Percentiles rank a stretch among this genome's conserved stretches.
Evolutionary conservation across 2,888 invertebrate species (phyloP).

Genomic region (Parasteatoda lunata): DNA sequence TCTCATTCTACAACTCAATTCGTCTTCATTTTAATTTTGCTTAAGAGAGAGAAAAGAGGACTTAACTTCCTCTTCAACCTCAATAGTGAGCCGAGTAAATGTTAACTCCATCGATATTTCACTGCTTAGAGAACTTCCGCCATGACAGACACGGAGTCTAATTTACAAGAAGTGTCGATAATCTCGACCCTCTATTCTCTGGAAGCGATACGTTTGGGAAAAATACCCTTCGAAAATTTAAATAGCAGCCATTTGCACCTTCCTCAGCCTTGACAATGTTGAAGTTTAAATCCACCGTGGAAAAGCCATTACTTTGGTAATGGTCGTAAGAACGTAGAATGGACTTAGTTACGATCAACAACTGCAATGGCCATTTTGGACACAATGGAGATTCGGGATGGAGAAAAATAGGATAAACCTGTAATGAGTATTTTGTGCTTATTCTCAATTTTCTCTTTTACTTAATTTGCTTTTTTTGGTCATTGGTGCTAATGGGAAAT

Average conservation of each 20-base stretch:
- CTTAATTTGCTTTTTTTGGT: too few species aligned
- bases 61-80: conserved; percentile 2
- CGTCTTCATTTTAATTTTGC: not conserved
- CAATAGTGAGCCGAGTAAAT: conserved; percentile 30
- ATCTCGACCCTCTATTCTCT: conserved; percentile 33
- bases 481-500: too few species aligned
- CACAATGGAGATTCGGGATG: conserved; percentile 11
- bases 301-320: conserved; percentile 8
- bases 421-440: not conserved
- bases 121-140: conserved; percentile 18
- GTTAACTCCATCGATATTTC: conserved; percentile 37
- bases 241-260: conserved; percentile 54
- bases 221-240: conserved; percentile 48
- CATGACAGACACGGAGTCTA: not conserved
- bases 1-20: not conserved
- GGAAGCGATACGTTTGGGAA: conserved; percentile 23
- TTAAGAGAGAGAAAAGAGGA: not conserved
- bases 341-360: not conserved
- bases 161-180: conserved; percentile 40
- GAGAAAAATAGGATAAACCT: not conserved
- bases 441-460: too few species aligned
- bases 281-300: not conserved
- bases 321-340: not conserved
- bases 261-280: not conserved
- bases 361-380: conserved; percentile 30